Percentiles rank a stretch among this genome's conserved stretches.
Conservation (phyloP, 1,140 invertebrate genomes). For the Pogonomyrmex californicus region DNA sequence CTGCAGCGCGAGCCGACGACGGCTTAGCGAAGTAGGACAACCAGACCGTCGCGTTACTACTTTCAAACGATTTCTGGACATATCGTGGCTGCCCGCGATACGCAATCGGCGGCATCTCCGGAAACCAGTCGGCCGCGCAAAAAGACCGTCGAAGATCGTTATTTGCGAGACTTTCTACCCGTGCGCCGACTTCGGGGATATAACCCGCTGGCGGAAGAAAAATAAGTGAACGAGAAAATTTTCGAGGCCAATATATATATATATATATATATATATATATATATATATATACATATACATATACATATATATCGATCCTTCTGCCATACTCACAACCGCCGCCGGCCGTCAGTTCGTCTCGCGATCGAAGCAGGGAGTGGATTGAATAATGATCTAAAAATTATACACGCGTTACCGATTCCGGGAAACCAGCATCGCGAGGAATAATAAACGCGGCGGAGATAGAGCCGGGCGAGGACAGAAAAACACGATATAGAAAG, state of each 20-base stretch:
- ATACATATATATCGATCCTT: conserved; percentile 51
- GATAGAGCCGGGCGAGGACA: conserved; percentile 4
- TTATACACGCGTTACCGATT: conserved; percentile 16
- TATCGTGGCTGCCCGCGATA: conserved; percentile 30
- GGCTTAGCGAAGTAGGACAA: conserved; percentile 60
- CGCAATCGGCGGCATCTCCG: conserved; percentile 20
- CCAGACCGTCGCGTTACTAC: conserved; percentile 54
- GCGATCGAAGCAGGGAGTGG: conserved; percentile 9
- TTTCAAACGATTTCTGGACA: conserved; percentile 72
- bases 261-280: too few relatives aligned
- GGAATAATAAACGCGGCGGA: conserved; percentile 1
- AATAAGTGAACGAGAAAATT: conserved; percentile 35
- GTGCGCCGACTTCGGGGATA: conserved; percentile 26
- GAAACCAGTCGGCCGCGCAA: conserved; percentile 53
- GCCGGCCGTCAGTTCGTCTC: neutral
- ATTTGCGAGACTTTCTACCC: conserved; percentile 52
- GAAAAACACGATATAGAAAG: conserved; percentile 9
- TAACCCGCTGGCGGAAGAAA: conserved; percentile 16
- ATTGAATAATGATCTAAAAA: conserved; percentile 21
- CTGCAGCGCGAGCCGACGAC: conserved; percentile 64
- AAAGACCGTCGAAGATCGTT: conserved; percentile 36
- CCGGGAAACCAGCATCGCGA: conserved; percentile 23
- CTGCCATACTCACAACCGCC: neutral
- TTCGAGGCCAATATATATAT: too few relatives aligned
- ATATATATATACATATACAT: too few relatives aligned